Percentiles rank a stretch among this genome's conserved stretches.
These are phyloP conservation scores for Diadegma fenestrale DNA, from an alignment of 2,888 invertebrate genomes.

Conservation along the genomic window DNA sequence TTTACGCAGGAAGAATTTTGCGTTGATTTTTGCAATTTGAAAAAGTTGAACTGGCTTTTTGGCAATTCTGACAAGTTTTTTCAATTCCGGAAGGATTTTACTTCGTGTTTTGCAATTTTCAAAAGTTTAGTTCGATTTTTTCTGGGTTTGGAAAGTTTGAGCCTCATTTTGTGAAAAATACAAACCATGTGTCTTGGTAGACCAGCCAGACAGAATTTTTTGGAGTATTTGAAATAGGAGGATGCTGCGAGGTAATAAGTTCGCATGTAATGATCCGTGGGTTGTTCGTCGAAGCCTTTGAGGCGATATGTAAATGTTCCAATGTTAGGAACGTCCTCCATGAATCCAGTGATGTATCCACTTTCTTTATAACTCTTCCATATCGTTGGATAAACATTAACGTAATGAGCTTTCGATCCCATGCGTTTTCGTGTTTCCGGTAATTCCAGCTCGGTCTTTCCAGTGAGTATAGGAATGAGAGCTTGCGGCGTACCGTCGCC, in stretches of 20 bases:
- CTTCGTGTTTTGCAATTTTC: no score
- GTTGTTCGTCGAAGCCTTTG: slow-evolving; percentile 92
- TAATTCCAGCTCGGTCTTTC: slow-evolving; percentile 93
- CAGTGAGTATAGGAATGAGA: slow-evolving; percentile 94
- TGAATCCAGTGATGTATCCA: slow-evolving; percentile 92
- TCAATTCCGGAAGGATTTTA: no score
- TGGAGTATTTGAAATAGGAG: slow-evolving; percentile 86
- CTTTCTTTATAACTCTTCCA: slow-evolving; percentile 92
- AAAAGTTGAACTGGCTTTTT: background rate
- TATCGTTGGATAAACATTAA: slow-evolving; percentile 94
- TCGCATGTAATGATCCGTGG: slow-evolving; percentile 96
- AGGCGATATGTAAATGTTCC: slow-evolving; percentile 96
- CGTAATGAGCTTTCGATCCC: slow-evolving; percentile 87
- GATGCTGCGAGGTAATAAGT: slow-evolving; percentile 91
- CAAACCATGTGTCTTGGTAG: slow-evolving; percentile 90
- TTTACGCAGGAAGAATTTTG: no score
- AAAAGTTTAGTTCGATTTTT: background rate
- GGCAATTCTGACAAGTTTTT: no score
- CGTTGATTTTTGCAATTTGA: background rate
- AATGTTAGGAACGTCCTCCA: slow-evolving; percentile 93
- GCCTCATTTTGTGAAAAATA: slow-evolving; percentile 2
- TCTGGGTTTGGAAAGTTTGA: background rate
- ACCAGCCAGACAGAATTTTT: slow-evolving; percentile 88
- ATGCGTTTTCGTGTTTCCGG: slow-evolving; percentile 93
- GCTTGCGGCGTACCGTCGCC: slow-evolving; percentile 96